phyloP scores from a whole-genome alignment of 1,140 invertebrate genomes.

The Ganaspis sp. region DNA sequence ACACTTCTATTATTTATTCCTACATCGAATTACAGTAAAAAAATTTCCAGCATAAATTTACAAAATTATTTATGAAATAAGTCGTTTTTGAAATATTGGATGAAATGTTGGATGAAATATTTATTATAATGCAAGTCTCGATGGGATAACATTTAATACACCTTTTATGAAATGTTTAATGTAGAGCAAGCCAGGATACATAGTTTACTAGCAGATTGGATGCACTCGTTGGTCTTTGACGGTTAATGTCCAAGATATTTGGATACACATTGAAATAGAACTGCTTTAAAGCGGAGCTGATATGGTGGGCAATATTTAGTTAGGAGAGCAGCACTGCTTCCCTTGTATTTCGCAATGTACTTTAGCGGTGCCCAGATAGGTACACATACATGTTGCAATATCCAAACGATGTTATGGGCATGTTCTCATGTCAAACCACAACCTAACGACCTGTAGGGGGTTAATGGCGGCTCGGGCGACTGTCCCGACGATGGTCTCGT shows the following conservation, averaged over 20 bases:
- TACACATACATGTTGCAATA: constrained; percentile 62
- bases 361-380: constrained; percentile 56
- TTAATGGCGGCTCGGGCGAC: constrained; percentile 64
- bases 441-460: constrained; percentile 72
- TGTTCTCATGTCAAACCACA: constrained; percentile 73
- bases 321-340: neutral
- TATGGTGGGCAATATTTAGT: constrained; percentile 7
- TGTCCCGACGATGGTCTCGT: constrained; percentile 44
- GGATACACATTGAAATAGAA: constrained; percentile 1
- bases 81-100: too few species aligned
- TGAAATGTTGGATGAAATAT: too few species aligned
- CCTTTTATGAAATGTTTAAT: too few species aligned
- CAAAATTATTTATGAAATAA: too few species aligned
- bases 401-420: constrained; percentile 70
- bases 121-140: too few species aligned
- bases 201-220: neutral
- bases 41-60: too few species aligned
- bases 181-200: neutral
- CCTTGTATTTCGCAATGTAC: constrained; percentile 54
- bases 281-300: neutral
- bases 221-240: neutral
- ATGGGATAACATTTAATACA: too few species aligned
- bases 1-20: too few species aligned
- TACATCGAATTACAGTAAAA: too few species aligned
- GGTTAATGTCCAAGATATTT: constrained; percentile 7